These are phyloP conservation scores for Congeria kusceri DNA, from an alignment of 2,888 invertebrate species.

Conservation along the genomic window DNA sequence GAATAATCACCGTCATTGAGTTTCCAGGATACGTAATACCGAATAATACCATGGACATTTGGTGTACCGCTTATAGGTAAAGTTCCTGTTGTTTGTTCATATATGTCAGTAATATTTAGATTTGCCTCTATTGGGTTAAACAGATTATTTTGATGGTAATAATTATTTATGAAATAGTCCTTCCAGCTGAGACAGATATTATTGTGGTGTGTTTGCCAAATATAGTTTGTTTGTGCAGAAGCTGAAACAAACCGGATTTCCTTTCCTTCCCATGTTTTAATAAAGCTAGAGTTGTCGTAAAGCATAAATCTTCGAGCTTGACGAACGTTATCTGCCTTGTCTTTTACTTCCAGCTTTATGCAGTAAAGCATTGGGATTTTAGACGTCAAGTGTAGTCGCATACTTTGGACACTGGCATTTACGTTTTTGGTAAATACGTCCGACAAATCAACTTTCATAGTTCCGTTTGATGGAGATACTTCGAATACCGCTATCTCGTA, in stretches of 20 bases:
- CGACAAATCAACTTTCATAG: background rate
- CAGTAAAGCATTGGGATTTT: constrained; percentile 39
- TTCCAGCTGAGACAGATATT: constrained; percentile 51
- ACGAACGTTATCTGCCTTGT: constrained; percentile 47
- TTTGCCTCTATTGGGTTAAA: constrained; percentile 50
- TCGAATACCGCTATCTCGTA: constrained; percentile 20
- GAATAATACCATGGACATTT: constrained; percentile 57
- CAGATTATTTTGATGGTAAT: constrained; percentile 27
- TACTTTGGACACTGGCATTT: background rate
- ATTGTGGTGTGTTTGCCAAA: constrained; percentile 57
- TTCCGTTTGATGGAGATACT: constrained; percentile 4
- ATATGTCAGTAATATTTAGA: constrained; percentile 31
- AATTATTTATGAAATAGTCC: constrained; percentile 47
- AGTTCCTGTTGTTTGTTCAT: constrained; percentile 58
- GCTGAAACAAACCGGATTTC: constrained; percentile 36
- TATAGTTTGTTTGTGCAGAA: constrained; percentile 21
- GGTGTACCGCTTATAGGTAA: constrained; percentile 59
- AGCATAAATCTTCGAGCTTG: constrained; percentile 53
- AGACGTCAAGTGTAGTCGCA: constrained; percentile 9
- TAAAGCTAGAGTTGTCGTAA: constrained; percentile 45
- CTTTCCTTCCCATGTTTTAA: constrained; percentile 2
- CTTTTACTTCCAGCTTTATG: constrained; percentile 47
- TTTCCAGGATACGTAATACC: constrained; percentile 35
- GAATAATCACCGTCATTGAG: background rate
- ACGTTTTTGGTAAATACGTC: constrained; percentile 1